Evolutionary conservation across 2,888 invertebrate genomes (phyloP).

Genomic region (Congeria kusceri): DNA sequence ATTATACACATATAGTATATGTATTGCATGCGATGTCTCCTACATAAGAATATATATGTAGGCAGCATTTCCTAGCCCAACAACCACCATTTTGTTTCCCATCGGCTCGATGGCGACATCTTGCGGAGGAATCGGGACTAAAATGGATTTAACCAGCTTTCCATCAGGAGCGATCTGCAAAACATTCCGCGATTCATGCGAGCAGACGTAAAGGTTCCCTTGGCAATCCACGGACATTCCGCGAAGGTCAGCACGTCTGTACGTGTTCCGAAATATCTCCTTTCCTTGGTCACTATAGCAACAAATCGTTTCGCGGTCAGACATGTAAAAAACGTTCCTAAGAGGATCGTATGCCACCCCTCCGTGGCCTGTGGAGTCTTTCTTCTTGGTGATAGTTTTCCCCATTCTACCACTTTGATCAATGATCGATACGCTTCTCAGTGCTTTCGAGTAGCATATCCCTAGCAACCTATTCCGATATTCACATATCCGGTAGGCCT

Average conservation of each 20-base stretch:
- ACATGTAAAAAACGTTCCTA: constrained; percentile 59
- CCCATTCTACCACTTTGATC: constrained; percentile 58
- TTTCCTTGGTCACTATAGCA: constrained; percentile 54
- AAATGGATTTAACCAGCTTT: constrained; percentile 57
- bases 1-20: too few species aligned
- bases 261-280: constrained; percentile 61
- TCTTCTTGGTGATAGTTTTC: constrained; percentile 53
- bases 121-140: constrained; percentile 63
- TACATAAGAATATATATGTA: constrained; percentile 56
- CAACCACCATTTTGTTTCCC: constrained; percentile 64
- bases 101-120: constrained; percentile 65
- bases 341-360: constrained; percentile 62
- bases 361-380: constrained; percentile 61
- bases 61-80: constrained; percentile 54
- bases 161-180: constrained; percentile 60
- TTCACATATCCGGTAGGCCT: constrained; percentile 54
- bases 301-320: constrained; percentile 55
- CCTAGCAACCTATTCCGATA: constrained; percentile 53
- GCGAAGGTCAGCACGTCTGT: constrained; percentile 56
- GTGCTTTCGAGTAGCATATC: constrained; percentile 58
- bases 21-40: not conserved
- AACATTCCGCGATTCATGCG: constrained; percentile 58
- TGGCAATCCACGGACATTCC: constrained; percentile 63
- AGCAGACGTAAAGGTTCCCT: constrained; percentile 64
- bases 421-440: constrained; percentile 53